These are phyloP conservation scores for Choloepus didactylus DNA, from an alignment of 2,797 vertebrate species.

Conservation along the genomic window DNA sequence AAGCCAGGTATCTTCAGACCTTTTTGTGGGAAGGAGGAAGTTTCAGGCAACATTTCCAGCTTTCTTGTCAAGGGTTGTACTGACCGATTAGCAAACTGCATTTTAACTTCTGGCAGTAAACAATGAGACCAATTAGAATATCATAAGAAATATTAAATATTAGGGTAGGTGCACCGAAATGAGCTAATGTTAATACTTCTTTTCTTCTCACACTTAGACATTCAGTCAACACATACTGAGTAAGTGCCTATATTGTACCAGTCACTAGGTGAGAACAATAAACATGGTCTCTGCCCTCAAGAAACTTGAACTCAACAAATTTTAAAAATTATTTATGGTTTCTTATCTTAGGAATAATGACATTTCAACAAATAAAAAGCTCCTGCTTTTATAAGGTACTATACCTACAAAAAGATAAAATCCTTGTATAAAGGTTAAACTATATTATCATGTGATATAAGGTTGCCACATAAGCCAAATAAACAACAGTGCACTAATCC, in stretches of 20 bases:
- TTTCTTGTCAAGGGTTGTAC: slow-evolving; percentile 85
- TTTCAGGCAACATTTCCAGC: slow-evolving; percentile 80
- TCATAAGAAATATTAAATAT: slow-evolving; percentile 16
- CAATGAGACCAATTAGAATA: slow-evolving; percentile 69
- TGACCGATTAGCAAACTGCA: slow-evolving; percentile 83
- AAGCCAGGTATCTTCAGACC: slow-evolving; percentile 89
- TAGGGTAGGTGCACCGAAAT: slow-evolving; percentile 20
- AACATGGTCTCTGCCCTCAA: neutral
- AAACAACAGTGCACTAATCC: neutral
- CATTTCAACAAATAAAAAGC: slow-evolving; percentile 43
- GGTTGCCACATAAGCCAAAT: slow-evolving; percentile 21
- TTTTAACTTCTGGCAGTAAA: slow-evolving; percentile 86
- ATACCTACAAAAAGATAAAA: slow-evolving; percentile 41
- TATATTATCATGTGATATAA: neutral
- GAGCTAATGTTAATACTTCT: neutral
- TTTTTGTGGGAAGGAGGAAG: slow-evolving; percentile 80
- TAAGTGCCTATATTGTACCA: neutral
- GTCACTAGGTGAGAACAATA: neutral
- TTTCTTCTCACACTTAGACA: neutral
- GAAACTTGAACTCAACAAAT: neutral
- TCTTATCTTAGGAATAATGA: neutral
- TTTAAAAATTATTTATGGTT: neutral
- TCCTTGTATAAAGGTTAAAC: slow-evolving; percentile 63
- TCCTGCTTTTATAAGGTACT: slow-evolving; percentile 17
- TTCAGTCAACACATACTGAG: neutral